These are phyloP conservation scores for Hyla sarda DNA, from an alignment of 2,113 vertebrate species.

Conservation along the genomic window DNA sequence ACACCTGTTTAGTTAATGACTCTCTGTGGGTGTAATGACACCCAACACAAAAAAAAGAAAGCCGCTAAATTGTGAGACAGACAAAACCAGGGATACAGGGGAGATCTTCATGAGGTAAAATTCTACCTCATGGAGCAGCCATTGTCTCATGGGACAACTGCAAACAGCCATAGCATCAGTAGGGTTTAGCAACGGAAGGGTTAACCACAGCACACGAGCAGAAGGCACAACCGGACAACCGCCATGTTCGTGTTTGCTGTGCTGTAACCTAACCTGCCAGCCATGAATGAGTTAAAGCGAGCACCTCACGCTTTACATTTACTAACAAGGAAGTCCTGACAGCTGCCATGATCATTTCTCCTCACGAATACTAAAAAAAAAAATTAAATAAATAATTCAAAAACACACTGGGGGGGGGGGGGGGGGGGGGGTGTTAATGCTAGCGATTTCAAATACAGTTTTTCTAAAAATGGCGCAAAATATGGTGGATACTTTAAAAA, in stretches of 20 bases:
- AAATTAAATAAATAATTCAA: too few species aligned
- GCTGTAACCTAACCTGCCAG: neutral
- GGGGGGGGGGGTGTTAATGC: too few species aligned
- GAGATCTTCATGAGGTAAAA: neutral
- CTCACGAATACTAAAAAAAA: too few species aligned
- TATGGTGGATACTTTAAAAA: neutral
- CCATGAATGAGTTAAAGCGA: neutral
- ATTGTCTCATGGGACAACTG: neutral
- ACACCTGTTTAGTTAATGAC: conserved; percentile 50
- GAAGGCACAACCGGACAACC: neutral
- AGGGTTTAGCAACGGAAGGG: neutral
- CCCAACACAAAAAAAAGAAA: neutral
- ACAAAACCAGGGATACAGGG: neutral
- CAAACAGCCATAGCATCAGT: neutral
- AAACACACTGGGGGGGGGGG: too few species aligned
- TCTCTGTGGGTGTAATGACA: conserved; percentile 13
- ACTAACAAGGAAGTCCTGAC: conserved; percentile 4
- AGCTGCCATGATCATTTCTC: neutral
- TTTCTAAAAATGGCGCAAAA: neutral
- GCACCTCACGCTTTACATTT: neutral
- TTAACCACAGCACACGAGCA: neutral
- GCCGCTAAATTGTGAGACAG: neutral
- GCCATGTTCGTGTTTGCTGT: neutral
- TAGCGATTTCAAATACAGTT: too few species aligned
- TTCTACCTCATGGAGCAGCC: neutral